These are phyloP conservation scores for Calonectris borealis DNA, from an alignment of 2,113 vertebrate genomes.

Conservation along the genomic window DNA sequence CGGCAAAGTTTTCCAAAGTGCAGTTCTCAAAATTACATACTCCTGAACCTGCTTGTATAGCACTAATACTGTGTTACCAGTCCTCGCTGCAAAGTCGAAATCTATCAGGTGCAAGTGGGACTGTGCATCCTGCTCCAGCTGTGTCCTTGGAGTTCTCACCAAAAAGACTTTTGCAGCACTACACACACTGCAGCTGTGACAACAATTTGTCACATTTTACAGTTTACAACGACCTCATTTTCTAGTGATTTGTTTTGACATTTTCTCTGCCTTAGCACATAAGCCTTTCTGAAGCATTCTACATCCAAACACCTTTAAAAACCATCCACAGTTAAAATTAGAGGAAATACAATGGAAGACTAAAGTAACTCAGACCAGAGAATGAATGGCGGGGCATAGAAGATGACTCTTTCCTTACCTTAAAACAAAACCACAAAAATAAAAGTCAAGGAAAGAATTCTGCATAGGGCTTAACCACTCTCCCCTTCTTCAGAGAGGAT, in stretches of 20 bases:
- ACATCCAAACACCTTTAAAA: constrained; percentile 24
- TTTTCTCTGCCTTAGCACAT: background rate
- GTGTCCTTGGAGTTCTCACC: background rate
- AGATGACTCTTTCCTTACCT: background rate
- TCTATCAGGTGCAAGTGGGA: background rate
- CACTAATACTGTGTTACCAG: background rate
- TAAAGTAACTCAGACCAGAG: background rate
- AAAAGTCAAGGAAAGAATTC: background rate
- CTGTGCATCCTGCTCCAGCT: background rate
- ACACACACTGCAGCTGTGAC: background rate
- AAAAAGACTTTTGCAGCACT: constrained; percentile 1
- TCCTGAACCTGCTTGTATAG: background rate
- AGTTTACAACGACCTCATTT: constrained; percentile 13
- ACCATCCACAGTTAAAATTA: constrained; percentile 31
- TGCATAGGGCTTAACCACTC: background rate
- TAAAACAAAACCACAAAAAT: background rate
- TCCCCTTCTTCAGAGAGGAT: background rate
- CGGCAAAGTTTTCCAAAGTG: background rate
- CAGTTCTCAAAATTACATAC: background rate
- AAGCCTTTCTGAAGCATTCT: constrained; percentile 19
- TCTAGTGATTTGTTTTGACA: constrained; percentile 56
- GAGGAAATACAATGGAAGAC: constrained; percentile 17
- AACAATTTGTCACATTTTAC: constrained; percentile 39
- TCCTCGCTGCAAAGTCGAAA: background rate
- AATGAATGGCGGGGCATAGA: background rate